Evolutionary conservation across 2,888 invertebrate species (phyloP).

Genomic region (Hoplodrina blanda): DNA sequence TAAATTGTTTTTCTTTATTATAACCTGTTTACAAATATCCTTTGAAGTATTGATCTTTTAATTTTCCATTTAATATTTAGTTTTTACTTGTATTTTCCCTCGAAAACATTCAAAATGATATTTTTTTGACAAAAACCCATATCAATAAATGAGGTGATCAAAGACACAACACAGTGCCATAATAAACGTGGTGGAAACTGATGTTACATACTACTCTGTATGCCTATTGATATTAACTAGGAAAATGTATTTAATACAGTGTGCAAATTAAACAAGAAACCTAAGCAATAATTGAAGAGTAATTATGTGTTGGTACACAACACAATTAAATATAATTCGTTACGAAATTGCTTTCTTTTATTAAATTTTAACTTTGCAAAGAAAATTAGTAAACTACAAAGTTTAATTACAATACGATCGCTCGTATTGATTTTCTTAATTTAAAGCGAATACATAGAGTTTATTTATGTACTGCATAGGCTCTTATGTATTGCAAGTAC

Average conservation of each 20-base stretch:
- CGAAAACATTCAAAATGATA: no score
- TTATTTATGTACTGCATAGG: conserved; percentile 9
- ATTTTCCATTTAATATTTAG: no score
- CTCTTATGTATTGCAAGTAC: conserved; percentile 29
- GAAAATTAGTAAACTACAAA: conserved; percentile 16
- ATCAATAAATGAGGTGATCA: conserved; percentile 18
- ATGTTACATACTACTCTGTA: conserved; percentile 11
- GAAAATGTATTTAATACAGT: conserved; percentile 33
- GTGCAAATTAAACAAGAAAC: conserved; percentile 22
- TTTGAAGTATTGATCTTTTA: no score
- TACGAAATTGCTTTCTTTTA: conserved; percentile 2
- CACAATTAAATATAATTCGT: conserved; percentile 13
- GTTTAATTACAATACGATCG: conserved; percentile 9
- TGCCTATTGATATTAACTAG: conserved; percentile 11
- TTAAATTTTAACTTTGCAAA: conserved; percentile 5
- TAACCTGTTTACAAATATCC: no score
- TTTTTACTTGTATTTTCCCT: no score
- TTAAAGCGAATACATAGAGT: conserved; percentile 13
- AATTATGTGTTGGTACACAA: conserved; percentile 15
- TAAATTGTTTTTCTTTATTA: not conserved
- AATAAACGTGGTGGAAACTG: conserved; percentile 9
- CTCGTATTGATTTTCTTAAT: conserved; percentile 28
- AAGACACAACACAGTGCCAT: conserved; percentile 13
- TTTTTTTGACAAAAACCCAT: not conserved
- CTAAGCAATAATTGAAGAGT: conserved; percentile 17